Base-by-base conservation (phyloP, 2,797 vertebrate species). In the Hoplostethus atlanticus region DNA sequence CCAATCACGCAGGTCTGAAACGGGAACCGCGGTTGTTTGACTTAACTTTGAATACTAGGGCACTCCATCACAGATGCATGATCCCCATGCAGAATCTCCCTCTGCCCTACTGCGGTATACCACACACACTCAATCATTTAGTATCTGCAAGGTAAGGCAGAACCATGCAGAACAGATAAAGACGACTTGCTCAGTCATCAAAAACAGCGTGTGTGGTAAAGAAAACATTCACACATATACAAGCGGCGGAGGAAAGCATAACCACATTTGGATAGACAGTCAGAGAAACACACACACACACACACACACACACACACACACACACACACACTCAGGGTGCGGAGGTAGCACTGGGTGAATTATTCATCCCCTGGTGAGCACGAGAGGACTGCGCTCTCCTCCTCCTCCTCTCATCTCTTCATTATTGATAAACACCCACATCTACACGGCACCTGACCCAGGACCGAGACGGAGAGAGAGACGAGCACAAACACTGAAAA, bases 401-500 rank as follows among this genome's bases (percentile, higher is more conserved):
- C 84, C 81, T 69, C 76, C 77, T 70, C 53, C 66, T 76, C 88
- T 89, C 70, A 75, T 84, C 85, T 80, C 80, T 94, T 85, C 87
- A 94, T 94, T 93, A 94, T 93, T 94, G 89, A 94, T 94, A 92
- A 91, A 91, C 78, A 90, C 84, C 85, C 93, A 90, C 88, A 94
- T 93, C 88, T 85, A 93, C 90, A 91, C 92, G 89, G 84, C 84
- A 90, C 88, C 84, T 91, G 87, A 90, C 90, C 86, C 79, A 73
- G 64, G 73, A 84, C 81, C 71, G 73, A 16, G 34, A 17, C 9
- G 16, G 15, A 34, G 10, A 34, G 53, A 55, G 28, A 9, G 13
- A 21, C 21, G 21, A 21, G 21, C 21, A 21, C 21, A 42, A 42
- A 54, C 15, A 13, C 21, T 1, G 40, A 9, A 8, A 48, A 38